Percentiles rank a stretch among this genome's conserved stretches.
phyloP scores from a whole-genome alignment of 2,797 vertebrate species.

The Rhinophrynus dorsalis region DNA sequence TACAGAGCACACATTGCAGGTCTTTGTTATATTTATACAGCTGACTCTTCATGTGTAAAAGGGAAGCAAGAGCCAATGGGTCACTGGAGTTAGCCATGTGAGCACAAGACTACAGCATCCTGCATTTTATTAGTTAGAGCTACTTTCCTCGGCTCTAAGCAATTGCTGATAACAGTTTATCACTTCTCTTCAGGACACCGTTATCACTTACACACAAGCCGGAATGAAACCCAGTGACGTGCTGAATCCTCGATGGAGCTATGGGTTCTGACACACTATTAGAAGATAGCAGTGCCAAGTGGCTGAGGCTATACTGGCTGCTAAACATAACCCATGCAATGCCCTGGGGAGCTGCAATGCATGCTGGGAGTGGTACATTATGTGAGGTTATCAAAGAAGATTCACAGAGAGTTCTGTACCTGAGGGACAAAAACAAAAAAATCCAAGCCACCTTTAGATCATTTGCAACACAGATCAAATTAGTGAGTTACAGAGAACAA shows the following conservation, averaged over 20 bases:
- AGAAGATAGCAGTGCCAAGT: constrained; percentile 1
- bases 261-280: constrained; percentile 16
- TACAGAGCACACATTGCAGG: neutral
- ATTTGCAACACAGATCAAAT: neutral
- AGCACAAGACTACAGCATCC: constrained; percentile 1
- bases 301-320: neutral
- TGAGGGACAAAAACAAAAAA: no score
- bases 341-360: neutral
- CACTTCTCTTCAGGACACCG: constrained; percentile 34
- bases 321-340: neutral
- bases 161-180: constrained; percentile 36
- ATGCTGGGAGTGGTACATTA: neutral
- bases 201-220: constrained; percentile 27
- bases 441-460: no score
- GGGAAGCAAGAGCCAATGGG: neutral
- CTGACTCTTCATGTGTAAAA: neutral
- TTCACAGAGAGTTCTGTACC: no score
- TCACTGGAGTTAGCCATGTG: constrained; percentile 7
- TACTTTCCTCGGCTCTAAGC: constrained; percentile 21
- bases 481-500: no score
- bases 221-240: constrained; percentile 32
- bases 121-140: constrained; percentile 35
- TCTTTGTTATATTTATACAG: neutral
- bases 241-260: constrained; percentile 25
- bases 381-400: no score